phyloP scores from a whole-genome alignment of 2,113 vertebrate genomes.

The Junco hyemalis region DNA sequence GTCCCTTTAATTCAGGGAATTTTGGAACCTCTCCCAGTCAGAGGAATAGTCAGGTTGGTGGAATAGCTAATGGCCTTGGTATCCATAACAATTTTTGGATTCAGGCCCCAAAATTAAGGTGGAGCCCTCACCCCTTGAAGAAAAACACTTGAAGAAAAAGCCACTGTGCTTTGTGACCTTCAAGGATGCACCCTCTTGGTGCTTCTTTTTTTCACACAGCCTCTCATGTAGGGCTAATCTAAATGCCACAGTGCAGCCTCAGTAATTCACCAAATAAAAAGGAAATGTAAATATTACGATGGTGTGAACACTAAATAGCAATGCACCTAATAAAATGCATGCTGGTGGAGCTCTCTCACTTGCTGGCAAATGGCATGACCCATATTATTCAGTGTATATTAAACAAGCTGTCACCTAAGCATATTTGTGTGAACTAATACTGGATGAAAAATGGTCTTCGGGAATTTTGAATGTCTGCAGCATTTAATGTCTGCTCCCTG shows the following conservation, averaged over 20 bases:
- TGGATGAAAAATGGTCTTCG: slow-evolving; percentile 29
- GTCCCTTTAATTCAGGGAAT: background rate
- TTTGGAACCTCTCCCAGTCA: background rate
- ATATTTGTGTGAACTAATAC: slow-evolving; percentile 63
- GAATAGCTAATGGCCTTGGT: background rate
- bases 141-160: background rate
- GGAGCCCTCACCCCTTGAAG: background rate
- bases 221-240: background rate
- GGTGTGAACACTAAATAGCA: background rate
- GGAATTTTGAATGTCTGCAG: slow-evolving; percentile 38
- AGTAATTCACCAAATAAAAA: slow-evolving; percentile 4
- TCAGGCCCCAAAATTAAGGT: background rate
- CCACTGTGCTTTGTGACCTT: background rate
- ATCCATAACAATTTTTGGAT: background rate
- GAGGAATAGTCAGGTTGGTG: background rate
- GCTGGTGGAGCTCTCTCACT: slow-evolving; percentile 36
- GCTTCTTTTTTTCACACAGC: background rate
- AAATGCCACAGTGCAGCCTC: background rate
- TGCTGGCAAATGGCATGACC: slow-evolving; percentile 62
- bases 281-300: background rate
- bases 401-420: slow-evolving; percentile 63
- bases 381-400: slow-evolving; percentile 72
- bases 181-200: rapidly evolving
- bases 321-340: slow-evolving; percentile 4
- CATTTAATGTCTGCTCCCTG: slow-evolving; percentile 37